These are phyloP conservation scores for Drosophila parvula DNA, from an alignment of 1,140 invertebrate genomes.

Conservation along the genomic window DNA sequence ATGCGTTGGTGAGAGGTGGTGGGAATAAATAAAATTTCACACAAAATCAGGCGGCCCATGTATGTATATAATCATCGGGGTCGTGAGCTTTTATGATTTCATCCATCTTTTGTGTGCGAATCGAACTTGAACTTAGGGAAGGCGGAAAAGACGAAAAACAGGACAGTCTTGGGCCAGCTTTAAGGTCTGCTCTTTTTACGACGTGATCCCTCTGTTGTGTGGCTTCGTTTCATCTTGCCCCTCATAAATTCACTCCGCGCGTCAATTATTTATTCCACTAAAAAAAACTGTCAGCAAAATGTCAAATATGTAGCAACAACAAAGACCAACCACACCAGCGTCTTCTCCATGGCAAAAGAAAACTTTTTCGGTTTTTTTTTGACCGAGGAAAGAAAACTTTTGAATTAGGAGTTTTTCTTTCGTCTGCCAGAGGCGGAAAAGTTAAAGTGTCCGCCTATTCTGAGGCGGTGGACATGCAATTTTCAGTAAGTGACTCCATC, in stretches of 20 bases:
- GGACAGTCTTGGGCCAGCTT: background rate
- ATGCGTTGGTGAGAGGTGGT: background rate
- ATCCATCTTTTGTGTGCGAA: background rate
- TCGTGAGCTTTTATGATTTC: slow-evolving; percentile 21
- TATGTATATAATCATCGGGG: slow-evolving; percentile 22
- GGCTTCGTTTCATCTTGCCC: slow-evolving; percentile 8
- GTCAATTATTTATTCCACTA: slow-evolving; percentile 51
- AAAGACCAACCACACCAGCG: slow-evolving; percentile 16
- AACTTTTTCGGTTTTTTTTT: slow-evolving; percentile 40
- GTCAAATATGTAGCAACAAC: slow-evolving; percentile 32
- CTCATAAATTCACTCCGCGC: slow-evolving; percentile 15
- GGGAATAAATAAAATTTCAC: slow-evolving; percentile 25
- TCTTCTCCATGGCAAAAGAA: background rate
- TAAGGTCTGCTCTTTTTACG: background rate
- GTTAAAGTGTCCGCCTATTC: slow-evolving; percentile 28
- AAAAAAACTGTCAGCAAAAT: slow-evolving; percentile 35
- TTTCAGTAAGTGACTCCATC: slow-evolving; percentile 3
- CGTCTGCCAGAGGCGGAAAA: slow-evolving; percentile 4
- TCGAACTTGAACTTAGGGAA: background rate
- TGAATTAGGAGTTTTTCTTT: slow-evolving; percentile 41
- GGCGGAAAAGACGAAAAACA: background rate
- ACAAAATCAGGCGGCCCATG: slow-evolving; percentile 8
- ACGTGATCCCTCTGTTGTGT: background rate
- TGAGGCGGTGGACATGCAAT: slow-evolving; percentile 12
- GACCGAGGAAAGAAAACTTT: slow-evolving; percentile 52